These are phyloP conservation scores for Pteronura brasiliensis DNA, from an alignment of 2,113 vertebrate species.

Conservation along the genomic window DNA sequence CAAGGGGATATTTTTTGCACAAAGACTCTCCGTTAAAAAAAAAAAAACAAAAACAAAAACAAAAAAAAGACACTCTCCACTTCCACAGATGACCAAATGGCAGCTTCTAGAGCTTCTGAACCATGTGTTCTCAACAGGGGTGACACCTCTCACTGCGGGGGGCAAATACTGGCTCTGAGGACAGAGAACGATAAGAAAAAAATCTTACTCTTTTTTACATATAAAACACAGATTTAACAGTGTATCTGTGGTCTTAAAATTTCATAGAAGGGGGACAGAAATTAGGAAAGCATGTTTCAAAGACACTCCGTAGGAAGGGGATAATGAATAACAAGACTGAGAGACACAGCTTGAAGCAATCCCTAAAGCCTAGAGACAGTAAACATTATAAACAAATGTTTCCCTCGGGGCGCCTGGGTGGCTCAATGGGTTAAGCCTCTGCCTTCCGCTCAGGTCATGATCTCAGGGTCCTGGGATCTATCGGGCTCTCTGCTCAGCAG, in stretches of 20 bases:
- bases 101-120: not conserved
- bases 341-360: not conserved
- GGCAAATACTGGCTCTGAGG: not conserved
- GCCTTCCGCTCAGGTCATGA: no score
- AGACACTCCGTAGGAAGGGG: not conserved
- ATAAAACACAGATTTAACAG: not conserved
- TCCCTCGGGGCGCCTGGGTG: not conserved
- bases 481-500: no score
- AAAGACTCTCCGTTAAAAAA: not conserved
- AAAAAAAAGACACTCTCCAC: not conserved
- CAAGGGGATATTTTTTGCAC: not conserved
- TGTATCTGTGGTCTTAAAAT: not conserved
- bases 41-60: no score
- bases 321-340: not conserved
- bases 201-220: not conserved
- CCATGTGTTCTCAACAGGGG: not conserved
- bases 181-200: not conserved
- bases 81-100: not conserved
- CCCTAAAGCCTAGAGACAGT: not conserved
- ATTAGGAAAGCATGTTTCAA: not conserved
- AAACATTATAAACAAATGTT: not conserved
- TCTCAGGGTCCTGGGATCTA: no score
- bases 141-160: not conserved
- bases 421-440: no score
- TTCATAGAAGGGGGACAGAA: not conserved